Percentiles rank a stretch among this genome's conserved stretches.
These are phyloP conservation scores for Dascillus cervinus DNA, from an alignment of 2,888 invertebrate genomes.

Conservation along the genomic window DNA sequence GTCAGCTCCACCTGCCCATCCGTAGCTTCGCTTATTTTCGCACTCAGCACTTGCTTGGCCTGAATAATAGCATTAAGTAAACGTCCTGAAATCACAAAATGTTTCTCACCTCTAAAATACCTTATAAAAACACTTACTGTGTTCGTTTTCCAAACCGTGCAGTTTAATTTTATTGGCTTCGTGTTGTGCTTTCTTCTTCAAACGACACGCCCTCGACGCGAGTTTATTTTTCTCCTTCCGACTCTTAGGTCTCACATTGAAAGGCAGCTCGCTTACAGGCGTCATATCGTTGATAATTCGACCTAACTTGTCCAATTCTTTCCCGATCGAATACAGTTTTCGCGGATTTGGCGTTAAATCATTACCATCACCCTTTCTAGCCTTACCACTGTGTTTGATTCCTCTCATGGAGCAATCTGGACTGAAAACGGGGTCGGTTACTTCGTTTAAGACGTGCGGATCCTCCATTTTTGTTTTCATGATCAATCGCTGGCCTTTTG, in stretches of 20 bases:
- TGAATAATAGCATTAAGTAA: slow-evolving; percentile 70
- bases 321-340: slow-evolving; percentile 84
- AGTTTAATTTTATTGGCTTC: slow-evolving; percentile 97
- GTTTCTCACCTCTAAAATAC: background rate
- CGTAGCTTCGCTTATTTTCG: slow-evolving; percentile 55
- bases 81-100: slow-evolving; percentile 53
- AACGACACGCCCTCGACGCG: slow-evolving; percentile 90
- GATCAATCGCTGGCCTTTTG: slow-evolving; percentile 85
- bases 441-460: slow-evolving; percentile 83
- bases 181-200: slow-evolving; percentile 98
- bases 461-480: slow-evolving; percentile 81
- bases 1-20: slow-evolving; percentile 58
- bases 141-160: slow-evolving; percentile 87
- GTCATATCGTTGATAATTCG: slow-evolving; percentile 93
- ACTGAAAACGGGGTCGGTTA: slow-evolving; percentile 95
- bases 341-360: slow-evolving; percentile 92
- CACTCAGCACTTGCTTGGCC: slow-evolving; percentile 64
- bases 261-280: slow-evolving; percentile 87
- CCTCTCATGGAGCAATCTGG: slow-evolving; percentile 85
- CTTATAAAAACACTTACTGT: slow-evolving; percentile 62
- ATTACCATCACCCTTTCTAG: slow-evolving; percentile 94
- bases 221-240: slow-evolving; percentile 97
- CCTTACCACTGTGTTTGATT: slow-evolving; percentile 79
- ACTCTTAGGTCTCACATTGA: slow-evolving; percentile 83
- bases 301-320: slow-evolving; percentile 84